Evolutionary conservation across 2,113 vertebrate species (phyloP), one percentile per base, ranked within the genome.

Genomic region (Cyprinodon brontotheroides): DNA sequence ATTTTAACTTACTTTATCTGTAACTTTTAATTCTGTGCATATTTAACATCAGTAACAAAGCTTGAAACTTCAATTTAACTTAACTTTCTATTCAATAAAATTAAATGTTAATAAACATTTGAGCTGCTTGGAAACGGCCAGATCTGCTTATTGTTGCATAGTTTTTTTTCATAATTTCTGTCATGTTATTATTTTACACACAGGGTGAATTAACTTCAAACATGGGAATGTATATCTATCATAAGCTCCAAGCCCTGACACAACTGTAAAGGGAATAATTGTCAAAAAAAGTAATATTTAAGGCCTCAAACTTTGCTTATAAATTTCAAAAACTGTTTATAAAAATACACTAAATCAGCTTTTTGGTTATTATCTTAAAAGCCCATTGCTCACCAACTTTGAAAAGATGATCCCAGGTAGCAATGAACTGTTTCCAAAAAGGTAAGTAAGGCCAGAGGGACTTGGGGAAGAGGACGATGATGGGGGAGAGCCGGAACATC

Each of bases 401-500:
- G 73, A 95, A 95, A 70, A 95, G 92, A 57, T 93, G 72, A 68
- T 95, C 94, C 94, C 94, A 95, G 43, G 77, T 66, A 0, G 79
- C 85, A 12, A 94, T 89, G 83, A 95, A 95, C 79, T 86, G 72
- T 13, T 93, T 95, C 94, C 94, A 95, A 65, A 74, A 75, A 0
- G 93, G 87, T 39, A 93, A 9, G 78, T 94, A 94, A 8, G 93
- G 92, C 94, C 94, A 94, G 12, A 64, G 0, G 45, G 70, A 89
- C 71, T 81, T 82, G 4, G 95, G 95, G 75, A 95, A 93, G 29
- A 95, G 86, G 47, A 92, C 1, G 1, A 95, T 0, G 39, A 94
- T 50, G 0, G 65, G 87, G 9, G 94, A 94, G 22, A 93, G 85
- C 0, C 81, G 78, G 38, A 95, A 93, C 93, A 95, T 94, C 69